Base-by-base conservation (phyloP, 1,140 invertebrate species). In the Ips typographus region DNA sequence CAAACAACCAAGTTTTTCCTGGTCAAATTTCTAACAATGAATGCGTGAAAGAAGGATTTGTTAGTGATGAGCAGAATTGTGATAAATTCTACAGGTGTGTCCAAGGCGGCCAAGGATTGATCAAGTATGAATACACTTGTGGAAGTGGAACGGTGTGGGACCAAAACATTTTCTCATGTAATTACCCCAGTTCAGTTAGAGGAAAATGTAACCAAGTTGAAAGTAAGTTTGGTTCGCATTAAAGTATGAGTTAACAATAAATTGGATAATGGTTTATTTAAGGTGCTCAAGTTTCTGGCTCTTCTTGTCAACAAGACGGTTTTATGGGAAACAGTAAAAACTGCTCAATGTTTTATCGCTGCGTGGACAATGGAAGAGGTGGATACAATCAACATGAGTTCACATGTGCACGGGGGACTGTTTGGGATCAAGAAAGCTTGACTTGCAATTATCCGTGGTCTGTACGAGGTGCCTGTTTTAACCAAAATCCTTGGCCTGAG, bases 41-140 rank as follows among this genome's bases (percentile, higher is more conserved):
- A 43, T 87, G 86, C 71, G 75, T 53, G 57, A 61, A 77, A 62
- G 88, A 90, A 81, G 91, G 90, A 72, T 92, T 90, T 79, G 82
- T 89, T 70, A 84, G 85, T 43, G 86, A 91, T 81, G 83, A 82
- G 44, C 79, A 83, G 69, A 85, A 93, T 76, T 94, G 92, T 76
- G 85, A 82, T 68, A 90, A 90, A 78, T 93, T 93, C 78, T 91
- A 91, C 76, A 85, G 90, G 79, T 93, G 91, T 80, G 88, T 92
- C 36, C 83, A 83, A 63, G 84, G 74, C 66, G 70, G 67, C 40
- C 70, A 61, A 44, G 71, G 70, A 62, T 90, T 84, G 70, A 85
- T 80, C 59, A 85, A 83, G 77, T 88, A 88, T 73, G 86, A 90
- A 73, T 93, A 89, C 80, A 83, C 82, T 6, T 93, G 90, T 76